Evolutionary conservation across 2,113 vertebrate genomes (phyloP).

Genomic region (Epinephelus moara): DNA sequence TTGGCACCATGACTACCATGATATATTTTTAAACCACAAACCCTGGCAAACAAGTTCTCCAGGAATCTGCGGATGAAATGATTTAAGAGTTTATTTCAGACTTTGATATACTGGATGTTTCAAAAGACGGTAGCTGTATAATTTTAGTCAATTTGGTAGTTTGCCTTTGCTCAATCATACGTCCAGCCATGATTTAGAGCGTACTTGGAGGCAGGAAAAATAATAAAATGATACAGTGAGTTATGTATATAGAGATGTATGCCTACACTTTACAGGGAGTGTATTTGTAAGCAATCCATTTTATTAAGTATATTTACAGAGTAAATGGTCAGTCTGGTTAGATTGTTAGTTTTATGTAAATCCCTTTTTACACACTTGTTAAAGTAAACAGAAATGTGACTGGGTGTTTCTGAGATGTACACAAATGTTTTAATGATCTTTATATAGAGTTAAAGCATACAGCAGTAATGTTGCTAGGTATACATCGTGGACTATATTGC

Average conservation of each 20-base stretch:
- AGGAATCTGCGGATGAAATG: conserved; percentile 51
- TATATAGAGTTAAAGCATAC: not conserved
- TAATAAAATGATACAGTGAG: conserved; percentile 64
- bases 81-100: conserved; percentile 55
- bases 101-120: conserved; percentile 56
- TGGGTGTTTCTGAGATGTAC: not conserved
- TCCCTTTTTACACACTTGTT: not conserved
- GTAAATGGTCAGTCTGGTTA: conserved; percentile 24
- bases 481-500: too few species aligned
- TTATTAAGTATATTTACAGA: conserved; percentile 30
- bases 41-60: conserved; percentile 51
- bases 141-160: conserved; percentile 64
- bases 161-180: conserved; percentile 51
- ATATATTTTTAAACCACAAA: conserved; percentile 67
- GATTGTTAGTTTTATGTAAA: conserved; percentile 12
- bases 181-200: conserved; percentile 56
- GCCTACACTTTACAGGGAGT: conserved; percentile 28
- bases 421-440: not conserved
- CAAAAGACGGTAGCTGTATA: conserved; percentile 58
- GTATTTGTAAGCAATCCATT: conserved; percentile 25
- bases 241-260: conserved; percentile 39
- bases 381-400: conserved; percentile 1
- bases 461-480: too few species aligned
- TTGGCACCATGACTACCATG: conserved; percentile 29
- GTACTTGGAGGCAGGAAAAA: conserved; percentile 43